Percentiles rank a stretch among this genome's conserved stretches.
These are phyloP conservation scores for Melanotaenia maccullochi DNA, from an alignment of 2,797 vertebrate genomes.

Conservation along the genomic window DNA sequence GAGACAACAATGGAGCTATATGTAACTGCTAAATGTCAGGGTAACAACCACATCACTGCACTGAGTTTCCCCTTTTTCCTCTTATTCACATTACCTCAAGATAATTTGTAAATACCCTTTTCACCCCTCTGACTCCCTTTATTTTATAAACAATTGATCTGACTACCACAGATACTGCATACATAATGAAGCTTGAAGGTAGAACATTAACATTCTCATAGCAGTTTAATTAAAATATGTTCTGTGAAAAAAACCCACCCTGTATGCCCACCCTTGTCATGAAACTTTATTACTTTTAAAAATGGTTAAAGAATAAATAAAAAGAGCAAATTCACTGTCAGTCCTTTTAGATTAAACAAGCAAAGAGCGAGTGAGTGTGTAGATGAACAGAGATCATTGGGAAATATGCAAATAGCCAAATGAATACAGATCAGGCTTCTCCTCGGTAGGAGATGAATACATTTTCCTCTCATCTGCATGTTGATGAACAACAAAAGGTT, in stretches of 20 bases:
- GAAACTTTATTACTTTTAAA: constrained; percentile 53
- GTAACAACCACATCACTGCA: not conserved
- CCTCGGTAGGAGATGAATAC: constrained; percentile 71
- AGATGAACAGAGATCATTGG: constrained; percentile 70
- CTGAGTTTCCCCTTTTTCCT: not conserved
- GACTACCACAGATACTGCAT: not conserved
- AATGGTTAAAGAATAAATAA: constrained; percentile 19
- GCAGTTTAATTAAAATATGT: constrained; percentile 52
- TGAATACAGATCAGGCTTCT: constrained; percentile 75
- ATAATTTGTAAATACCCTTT: constrained; percentile 20
- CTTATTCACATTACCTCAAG: not conserved
- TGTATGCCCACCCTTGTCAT: constrained; percentile 30
- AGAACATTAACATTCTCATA: constrained; percentile 5
- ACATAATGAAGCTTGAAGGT: constrained; percentile 8
- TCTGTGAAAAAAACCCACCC: constrained; percentile 26
- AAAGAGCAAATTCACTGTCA: constrained; percentile 41
- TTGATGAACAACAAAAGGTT: constrained; percentile 67
- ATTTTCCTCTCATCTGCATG: constrained; percentile 77
- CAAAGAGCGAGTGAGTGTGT: constrained; percentile 16
- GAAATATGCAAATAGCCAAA: constrained; percentile 76
- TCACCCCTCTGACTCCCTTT: constrained; percentile 23
- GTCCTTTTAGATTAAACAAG: constrained; percentile 51
- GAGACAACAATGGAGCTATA: not conserved
- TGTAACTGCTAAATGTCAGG: not conserved
- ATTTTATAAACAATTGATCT: constrained; percentile 20